Percentiles rank a stretch among this genome's conserved stretches.
Conservation (phyloP, 2,888 invertebrate genomes). For the Drosophila colorata region DNA sequence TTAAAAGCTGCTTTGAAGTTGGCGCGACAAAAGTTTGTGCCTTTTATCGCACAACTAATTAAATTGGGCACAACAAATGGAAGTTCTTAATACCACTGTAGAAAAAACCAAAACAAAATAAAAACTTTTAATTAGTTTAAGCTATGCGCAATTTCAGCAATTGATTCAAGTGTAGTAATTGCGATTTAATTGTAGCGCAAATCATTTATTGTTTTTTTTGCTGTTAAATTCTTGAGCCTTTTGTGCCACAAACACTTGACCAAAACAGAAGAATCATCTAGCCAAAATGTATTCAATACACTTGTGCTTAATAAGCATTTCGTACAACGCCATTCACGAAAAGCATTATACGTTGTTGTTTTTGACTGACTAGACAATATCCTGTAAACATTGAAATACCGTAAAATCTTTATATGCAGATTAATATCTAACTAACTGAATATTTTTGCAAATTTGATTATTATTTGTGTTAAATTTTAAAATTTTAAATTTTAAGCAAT, state of each 20-base stretch:
- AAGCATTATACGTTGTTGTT: neutral
- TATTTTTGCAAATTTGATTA: too few relatives aligned
- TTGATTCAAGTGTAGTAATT: constrained; percentile 43
- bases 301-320: constrained; percentile 38
- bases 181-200: constrained; percentile 52
- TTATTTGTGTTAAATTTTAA: too few relatives aligned
- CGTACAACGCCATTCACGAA: constrained; percentile 39
- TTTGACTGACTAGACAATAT: neutral
- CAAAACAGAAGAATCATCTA: constrained; percentile 56
- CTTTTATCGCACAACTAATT: constrained; percentile 48
- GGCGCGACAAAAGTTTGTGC: constrained; percentile 28
- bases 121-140: constrained; percentile 56
- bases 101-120: neutral
- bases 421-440: neutral
- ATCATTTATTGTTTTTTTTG: constrained; percentile 31
- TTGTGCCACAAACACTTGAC: constrained; percentile 54
- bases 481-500: too few relatives aligned
- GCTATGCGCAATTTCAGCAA: constrained; percentile 16
- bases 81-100: constrained; percentile 18
- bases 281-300: constrained; percentile 45
- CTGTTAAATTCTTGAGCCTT: constrained; percentile 39
- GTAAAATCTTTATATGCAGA: too few relatives aligned
- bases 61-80: constrained; percentile 25
- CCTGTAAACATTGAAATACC: constrained; percentile 1
- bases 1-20: constrained; percentile 47